These are phyloP conservation scores for Salvelinus sp. DNA, from an alignment of 2,113 vertebrate species.

Conservation along the genomic window DNA sequence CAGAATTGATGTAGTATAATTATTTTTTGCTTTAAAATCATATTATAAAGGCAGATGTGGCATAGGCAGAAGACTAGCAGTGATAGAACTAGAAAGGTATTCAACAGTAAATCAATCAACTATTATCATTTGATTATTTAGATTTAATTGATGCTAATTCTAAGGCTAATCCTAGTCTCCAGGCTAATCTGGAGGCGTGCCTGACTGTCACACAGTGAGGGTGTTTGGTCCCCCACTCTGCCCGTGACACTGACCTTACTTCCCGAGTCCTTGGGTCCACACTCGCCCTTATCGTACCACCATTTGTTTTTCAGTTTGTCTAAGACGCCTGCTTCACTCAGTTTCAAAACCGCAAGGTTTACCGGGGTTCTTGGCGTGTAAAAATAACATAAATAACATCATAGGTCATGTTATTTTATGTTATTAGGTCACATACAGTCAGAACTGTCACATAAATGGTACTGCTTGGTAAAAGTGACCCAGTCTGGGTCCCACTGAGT, in stretches of 20 bases:
- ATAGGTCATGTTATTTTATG: conserved; percentile 99
- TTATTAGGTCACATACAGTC: conserved; percentile 99
- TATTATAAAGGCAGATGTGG: background rate
- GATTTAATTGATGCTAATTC: background rate
- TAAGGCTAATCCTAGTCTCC: background rate
- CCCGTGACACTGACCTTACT: conserved; percentile 98
- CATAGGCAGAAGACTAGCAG: background rate
- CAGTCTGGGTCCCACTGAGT: conserved; percentile 90
- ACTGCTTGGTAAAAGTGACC: conserved; percentile 79
- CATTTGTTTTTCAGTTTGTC: conserved; percentile 99
- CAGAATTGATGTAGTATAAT: no score
- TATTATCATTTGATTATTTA: no score
- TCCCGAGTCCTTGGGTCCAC: conserved; percentile 99
- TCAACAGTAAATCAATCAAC: no score
- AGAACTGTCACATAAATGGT: conserved; percentile 75
- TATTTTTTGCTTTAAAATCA: background rate
- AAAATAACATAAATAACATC: conserved; percentile 99
- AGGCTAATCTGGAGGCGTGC: background rate
- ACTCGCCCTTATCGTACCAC: conserved; percentile 99
- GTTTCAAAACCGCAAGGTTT: conserved; percentile 99
- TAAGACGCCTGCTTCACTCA: conserved; percentile 99
- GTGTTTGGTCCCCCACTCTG: background rate
- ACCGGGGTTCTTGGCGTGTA: conserved; percentile 99
- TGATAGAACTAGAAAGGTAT: background rate
- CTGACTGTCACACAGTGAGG: conserved; percentile 9